A percentile compares a stretch with the other conserved stretches of the same genome.
Conservation (phyloP, 2,888 invertebrate genomes). For the Morpho achilles region DNA sequence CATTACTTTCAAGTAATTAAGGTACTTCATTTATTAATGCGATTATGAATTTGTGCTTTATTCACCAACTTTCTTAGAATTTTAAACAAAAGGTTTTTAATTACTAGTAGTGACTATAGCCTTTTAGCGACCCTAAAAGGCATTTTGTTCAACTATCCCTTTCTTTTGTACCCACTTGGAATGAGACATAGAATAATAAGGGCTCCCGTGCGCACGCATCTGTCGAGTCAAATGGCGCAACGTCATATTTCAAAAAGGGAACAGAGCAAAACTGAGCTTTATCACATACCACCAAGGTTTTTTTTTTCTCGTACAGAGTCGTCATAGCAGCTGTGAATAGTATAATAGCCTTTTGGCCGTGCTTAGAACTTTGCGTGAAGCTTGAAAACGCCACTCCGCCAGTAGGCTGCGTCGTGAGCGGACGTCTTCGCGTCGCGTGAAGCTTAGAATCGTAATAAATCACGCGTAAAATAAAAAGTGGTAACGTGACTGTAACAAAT, state of each 20-base stretch:
- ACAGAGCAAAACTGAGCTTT: neutral
- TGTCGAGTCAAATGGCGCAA: constrained; percentile 6
- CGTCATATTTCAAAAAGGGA: constrained; percentile 4
- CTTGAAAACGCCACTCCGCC: constrained; percentile 49
- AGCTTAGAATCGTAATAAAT: constrained; percentile 18
- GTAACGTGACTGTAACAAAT: constrained; percentile 28
- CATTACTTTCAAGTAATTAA: no score
- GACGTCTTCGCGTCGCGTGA: constrained; percentile 44
- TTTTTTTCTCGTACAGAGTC: neutral
- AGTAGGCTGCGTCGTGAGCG: constrained; percentile 54
- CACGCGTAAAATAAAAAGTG: constrained; percentile 23
- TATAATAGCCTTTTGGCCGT: constrained; percentile 10
- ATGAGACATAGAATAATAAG: constrained; percentile 6
- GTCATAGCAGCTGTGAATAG: constrained; percentile 19
- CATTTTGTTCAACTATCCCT: constrained; percentile 9
- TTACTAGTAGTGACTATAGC: no score
- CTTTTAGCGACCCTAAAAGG: constrained; percentile 7
- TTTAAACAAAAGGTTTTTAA: no score
- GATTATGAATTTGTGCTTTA: no score
- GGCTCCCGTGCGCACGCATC: constrained; percentile 16
- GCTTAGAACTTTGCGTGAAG: constrained; percentile 17
- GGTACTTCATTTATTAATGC: no score
- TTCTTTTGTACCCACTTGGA: constrained; percentile 5
- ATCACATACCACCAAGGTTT: neutral
- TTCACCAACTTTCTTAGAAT: no score